Evolutionary conservation across 1,140 invertebrate species (phyloP), one percentile per base, ranked within the genome.

Genomic region (Cataglyphis hispanica): DNA sequence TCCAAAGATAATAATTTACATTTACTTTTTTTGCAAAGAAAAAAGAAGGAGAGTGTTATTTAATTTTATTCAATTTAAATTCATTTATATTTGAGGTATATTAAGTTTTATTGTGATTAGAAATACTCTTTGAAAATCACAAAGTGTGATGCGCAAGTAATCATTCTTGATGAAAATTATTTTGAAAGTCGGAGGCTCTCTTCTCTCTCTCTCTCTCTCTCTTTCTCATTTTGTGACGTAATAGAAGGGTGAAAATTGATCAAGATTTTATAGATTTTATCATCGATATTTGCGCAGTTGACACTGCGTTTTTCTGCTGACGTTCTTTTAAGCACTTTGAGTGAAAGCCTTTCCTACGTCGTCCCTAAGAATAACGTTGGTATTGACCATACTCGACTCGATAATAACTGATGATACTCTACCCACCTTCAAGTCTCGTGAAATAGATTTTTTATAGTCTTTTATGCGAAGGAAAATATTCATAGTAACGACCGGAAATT

Each of bases 351-450:
- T 74, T 83, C 56, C 53, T 60, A 56, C 78, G 72, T 5, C 67
- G n/a, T 13, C 37, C 72, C 67, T 58, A 83, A 83, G 78, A 83
- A 83, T 83, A 83, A 83, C 78, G 53, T n/a, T 19, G 34, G 37
- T 83, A 74, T 83, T 83, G 67, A 74, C 67, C 50, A 60, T 46
- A 34, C 53, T 61, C 22, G 53, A 53, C 78, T 83, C 78, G 78
- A 83, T 83, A 83, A 83, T 83, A 83, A 74, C 78, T 74, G 78
- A 43, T 74, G 78, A 83, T 83, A 83, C 53, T 83, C 67, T 83
- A 8, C 78, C 78, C 53, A 83, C 78, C 56, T 83, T 19, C 25
- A 22, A 60, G 67, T 83, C 78, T 37, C 37, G 78, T 60, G 67
- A 74, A 74, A 83, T 40, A 1, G 78, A 83, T 74, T 83, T 83